Base-by-base conservation (phyloP, 2,113 vertebrate species). In the Neomonachus schauinslandi region DNA sequence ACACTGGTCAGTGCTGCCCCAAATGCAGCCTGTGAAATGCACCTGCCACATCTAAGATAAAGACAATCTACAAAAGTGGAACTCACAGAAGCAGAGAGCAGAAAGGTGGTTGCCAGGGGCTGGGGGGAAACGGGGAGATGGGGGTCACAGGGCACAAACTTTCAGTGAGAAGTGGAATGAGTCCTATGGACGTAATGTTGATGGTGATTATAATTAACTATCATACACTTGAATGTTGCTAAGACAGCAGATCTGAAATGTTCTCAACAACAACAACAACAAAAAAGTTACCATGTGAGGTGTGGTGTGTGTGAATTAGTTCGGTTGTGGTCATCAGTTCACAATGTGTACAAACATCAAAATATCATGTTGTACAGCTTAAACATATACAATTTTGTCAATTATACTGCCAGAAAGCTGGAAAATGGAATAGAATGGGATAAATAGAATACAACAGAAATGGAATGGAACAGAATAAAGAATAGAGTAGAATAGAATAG, bases 281-380 rank as follows among this genome's bases (percentile, higher is more conserved):
- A 8, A 18, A 0, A 15, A 28, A 1, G 14, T 4, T 2, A 18
- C 26, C 42, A 1, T 6, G 14, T 0, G 39, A 9, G 42, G 24
- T 2, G 7, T 33, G 16, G 31, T 6, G 31, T 18, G 26, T 18
- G 12, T 9, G 74, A 0, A 15, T 49, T 9, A 31, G 42, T 7
- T 49, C 24, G 7, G 0, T 1, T 2, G 42, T 1, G 2, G 14
- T 18, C 7, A 0, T 49, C 74, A 8, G 24, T 5, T 14, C 42
- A 15, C 42, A 9, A 1, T 8, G 14, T 1, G 24, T 16, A 4
- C 24, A 24, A 9, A 3, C 42, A 18, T 76, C 26, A 1, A 0
- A 16, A 46, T 49, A 16, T 4, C 14, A 1, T 1, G 26, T 31
- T 28, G 74, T 31, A 16, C 7, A 15, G 42, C 14, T 46, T 1